phyloP scores from a whole-genome alignment of 2,113 vertebrate species.

The Orientallactaga bullata region DNA sequence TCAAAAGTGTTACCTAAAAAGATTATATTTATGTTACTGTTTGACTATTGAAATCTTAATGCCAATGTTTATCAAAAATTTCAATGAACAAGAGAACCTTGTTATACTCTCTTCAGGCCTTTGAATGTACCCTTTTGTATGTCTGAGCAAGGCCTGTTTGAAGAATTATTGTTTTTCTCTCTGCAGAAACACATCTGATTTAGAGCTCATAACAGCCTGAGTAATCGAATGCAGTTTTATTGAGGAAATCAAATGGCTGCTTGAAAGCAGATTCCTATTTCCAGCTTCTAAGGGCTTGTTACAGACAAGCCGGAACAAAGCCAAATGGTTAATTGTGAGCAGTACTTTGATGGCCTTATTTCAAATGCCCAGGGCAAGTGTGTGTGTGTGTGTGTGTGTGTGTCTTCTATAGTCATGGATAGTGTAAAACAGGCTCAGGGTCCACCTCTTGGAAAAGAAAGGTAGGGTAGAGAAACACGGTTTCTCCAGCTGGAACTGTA shows the following conservation, averaged over 20 bases:
- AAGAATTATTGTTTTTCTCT: slow-evolving; percentile 57
- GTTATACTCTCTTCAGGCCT: slow-evolving; percentile 34
- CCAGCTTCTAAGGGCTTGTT: slow-evolving; percentile 55
- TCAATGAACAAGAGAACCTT: slow-evolving; percentile 2
- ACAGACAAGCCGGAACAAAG: slow-evolving; percentile 53
- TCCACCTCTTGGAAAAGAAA: slow-evolving; percentile 34
- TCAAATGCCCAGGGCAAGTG: slow-evolving; percentile 14
- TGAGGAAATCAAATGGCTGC: slow-evolving; percentile 60
- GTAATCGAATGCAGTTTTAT: slow-evolving; percentile 54
- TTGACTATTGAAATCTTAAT: background rate
- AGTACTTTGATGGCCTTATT: slow-evolving; percentile 39
- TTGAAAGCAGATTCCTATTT: slow-evolving; percentile 56
- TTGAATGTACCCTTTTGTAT: slow-evolving; percentile 9
- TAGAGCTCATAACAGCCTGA: slow-evolving; percentile 36
- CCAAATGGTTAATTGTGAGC: slow-evolving; percentile 49
- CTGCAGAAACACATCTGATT: slow-evolving; percentile 51
- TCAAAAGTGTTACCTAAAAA: slow-evolving; percentile 68
- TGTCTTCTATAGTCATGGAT: background rate
- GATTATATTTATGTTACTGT: slow-evolving; percentile 32
- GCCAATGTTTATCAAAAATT: slow-evolving; percentile 39
- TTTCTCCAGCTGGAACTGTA: background rate
- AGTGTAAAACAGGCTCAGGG: background rate
- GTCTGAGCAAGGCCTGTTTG: slow-evolving; percentile 19
- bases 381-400: background rate
- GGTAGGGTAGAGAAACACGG: background rate